These are phyloP conservation scores for Drosophila pseudotakahashii DNA, from an alignment of 2,888 invertebrate genomes.

Conservation along the genomic window DNA sequence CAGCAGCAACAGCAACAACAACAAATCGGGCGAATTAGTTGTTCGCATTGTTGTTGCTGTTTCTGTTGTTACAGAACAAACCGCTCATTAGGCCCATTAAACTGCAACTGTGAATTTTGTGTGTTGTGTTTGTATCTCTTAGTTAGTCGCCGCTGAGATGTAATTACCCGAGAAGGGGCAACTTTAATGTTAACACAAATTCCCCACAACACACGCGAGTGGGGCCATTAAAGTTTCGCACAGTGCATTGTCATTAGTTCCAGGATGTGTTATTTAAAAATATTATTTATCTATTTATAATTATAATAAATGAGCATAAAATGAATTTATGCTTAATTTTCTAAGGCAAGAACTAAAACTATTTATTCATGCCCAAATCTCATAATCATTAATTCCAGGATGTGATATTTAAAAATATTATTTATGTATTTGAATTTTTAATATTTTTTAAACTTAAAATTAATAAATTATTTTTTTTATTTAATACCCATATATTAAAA, in stretches of 20 bases:
- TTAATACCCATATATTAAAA: too few relatives aligned
- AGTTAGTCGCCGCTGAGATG: conserved; percentile 42
- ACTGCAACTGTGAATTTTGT: conserved; percentile 58
- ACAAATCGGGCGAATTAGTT: conserved; percentile 61
- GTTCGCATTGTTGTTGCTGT: conserved; percentile 43
- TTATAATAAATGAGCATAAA: too few relatives aligned
- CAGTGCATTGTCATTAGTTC: not conserved
- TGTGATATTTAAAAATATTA: too few relatives aligned
- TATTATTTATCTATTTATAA: too few relatives aligned
- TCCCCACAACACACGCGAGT: conserved; percentile 36
- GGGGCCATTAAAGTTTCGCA: conserved; percentile 1
- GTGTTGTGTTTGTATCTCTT: conserved; percentile 25
- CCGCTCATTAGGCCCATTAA: conserved; percentile 75
- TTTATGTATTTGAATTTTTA: too few relatives aligned
- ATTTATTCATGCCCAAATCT: too few relatives aligned
- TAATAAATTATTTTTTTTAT: too few relatives aligned
- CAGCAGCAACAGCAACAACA: conserved; percentile 38
- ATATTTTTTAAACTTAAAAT: too few relatives aligned
- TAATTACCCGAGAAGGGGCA: conserved; percentile 67
- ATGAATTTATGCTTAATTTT: too few relatives aligned
- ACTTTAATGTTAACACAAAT: conserved; percentile 65
- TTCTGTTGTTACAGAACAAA: conserved; percentile 68
- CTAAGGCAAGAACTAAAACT: too few relatives aligned
- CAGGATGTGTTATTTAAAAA: too few relatives aligned
- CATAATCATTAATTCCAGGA: too few relatives aligned